Percentiles rank a stretch among this genome's conserved stretches.
phyloP scores from a whole-genome alignment of 2,888 invertebrate species.

The Brachyptera risi region DNA sequence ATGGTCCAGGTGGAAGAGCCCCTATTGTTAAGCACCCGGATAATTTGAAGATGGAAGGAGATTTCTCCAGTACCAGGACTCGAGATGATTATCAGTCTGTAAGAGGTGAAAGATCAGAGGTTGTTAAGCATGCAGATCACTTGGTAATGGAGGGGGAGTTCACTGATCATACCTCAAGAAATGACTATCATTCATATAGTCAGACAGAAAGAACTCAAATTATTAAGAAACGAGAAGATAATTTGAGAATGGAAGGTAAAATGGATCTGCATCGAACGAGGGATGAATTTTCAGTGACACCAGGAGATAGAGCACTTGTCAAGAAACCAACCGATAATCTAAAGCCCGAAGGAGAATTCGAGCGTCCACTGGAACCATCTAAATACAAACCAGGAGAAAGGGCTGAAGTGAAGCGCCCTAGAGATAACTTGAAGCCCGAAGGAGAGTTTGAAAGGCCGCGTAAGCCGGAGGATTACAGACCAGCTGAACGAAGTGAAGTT shows the following conservation, averaged over 20 bases:
- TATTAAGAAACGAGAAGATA: slow-evolving; percentile 28
- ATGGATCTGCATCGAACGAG: slow-evolving; percentile 36
- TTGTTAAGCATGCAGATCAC: slow-evolving; percentile 47
- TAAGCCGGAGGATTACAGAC: slow-evolving; percentile 38
- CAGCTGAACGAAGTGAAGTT: slow-evolving; percentile 41
- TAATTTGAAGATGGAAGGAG: slow-evolving; percentile 50
- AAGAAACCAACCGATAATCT: slow-evolving; percentile 40
- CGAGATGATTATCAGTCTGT: slow-evolving; percentile 28
- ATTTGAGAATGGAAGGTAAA: slow-evolving; percentile 35
- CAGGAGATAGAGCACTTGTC: slow-evolving; percentile 35
- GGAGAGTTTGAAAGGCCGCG: slow-evolving; percentile 44
- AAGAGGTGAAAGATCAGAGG: slow-evolving; percentile 43
- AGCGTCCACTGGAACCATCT: slow-evolving; percentile 46
- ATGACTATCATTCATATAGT: not conserved
- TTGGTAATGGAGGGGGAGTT: slow-evolving; percentile 49
- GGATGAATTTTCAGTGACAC: slow-evolving; percentile 19
- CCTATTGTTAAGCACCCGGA: slow-evolving; percentile 54
- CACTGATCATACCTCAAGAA: slow-evolving; percentile 30
- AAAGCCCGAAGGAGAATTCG: slow-evolving; percentile 46
- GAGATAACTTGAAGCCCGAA: slow-evolving; percentile 44
- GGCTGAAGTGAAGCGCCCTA: slow-evolving; percentile 33
- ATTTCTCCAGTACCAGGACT: slow-evolving; percentile 42
- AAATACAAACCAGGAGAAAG: slow-evolving; percentile 34
- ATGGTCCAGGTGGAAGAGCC: slow-evolving; percentile 56
- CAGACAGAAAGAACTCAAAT: not conserved